Evolutionary conservation across 2,113 vertebrate species (phyloP), one percentile per base, ranked within the genome.

Genomic region (Aramus guarauna): DNA sequence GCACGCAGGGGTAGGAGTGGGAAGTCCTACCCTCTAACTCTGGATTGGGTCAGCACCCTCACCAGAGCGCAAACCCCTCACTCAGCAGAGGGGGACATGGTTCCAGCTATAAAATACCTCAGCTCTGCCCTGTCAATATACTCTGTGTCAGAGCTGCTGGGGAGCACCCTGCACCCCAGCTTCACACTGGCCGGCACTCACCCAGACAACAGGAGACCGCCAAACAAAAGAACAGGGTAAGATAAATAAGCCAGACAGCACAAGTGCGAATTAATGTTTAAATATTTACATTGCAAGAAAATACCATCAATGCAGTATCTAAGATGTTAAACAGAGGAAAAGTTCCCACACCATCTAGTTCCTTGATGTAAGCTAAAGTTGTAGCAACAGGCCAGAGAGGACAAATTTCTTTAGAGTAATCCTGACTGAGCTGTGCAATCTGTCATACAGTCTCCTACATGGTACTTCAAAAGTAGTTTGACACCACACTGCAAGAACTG

Each of bases 1-100:
- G 39, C 76, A 15, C 0, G 0, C 0, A 2, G 5, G 47, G 27
- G 47, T 19, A 0, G 0, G 5, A 10, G 23, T 12, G 41, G 39
- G 37, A 75, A 43, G 81, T 9, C 32, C 30, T 9, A 5, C 26
- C 30, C 79, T 43, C 24, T 26, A 36, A 20, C 58, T 27, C 9
- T 0, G 64, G n/a, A n/a, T 0, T 12, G 79, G 41, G 32, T 66
- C n/a, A 13, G 6, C 4, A 29, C 29, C 52, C 77, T 34, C 1
- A 1, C 32, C 32, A 11, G n/a, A 66, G n/a, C 0, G 5, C 71
- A 62, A 37, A 37, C 29, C 68, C 59, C 77, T 34, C 36, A 4
- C 50, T 15, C 56, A 27, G 7, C 15, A 18, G 18, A 41, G 11
- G 34, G 21, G 58, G 47, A 39, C 29, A 6, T 0, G 2, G 48